These are phyloP conservation scores for Pedicia rivosa DNA, from an alignment of 2,888 invertebrate species.

Conservation along the genomic window DNA sequence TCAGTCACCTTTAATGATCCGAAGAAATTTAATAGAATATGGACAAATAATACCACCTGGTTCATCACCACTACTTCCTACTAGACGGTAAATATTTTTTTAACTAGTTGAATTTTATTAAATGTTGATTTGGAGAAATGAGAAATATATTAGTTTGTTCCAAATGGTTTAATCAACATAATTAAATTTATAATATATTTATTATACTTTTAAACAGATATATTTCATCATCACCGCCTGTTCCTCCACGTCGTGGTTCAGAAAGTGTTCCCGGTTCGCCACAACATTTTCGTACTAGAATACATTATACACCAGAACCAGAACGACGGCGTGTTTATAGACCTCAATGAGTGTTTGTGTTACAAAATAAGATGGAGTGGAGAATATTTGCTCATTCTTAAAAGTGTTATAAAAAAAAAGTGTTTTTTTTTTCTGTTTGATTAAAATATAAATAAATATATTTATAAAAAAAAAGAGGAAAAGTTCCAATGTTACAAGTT, in stretches of 20 bases:
- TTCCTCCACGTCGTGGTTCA: conserved; percentile 39
- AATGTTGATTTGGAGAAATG: too few relatives aligned
- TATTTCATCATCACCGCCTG: conserved; percentile 33
- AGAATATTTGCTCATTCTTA: too few relatives aligned
- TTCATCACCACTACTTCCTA: conserved; percentile 37
- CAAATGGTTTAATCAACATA: conserved; percentile 5
- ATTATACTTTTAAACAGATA: conserved; percentile 23
- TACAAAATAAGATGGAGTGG: conserved; percentile 33
- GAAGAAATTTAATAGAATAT: conserved; percentile 40
- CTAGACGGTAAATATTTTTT: conserved; percentile 32
- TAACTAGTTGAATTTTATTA: not conserved
- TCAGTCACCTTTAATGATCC: conserved; percentile 37
- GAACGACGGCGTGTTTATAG: conserved; percentile 37
- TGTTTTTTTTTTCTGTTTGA: too few relatives aligned
- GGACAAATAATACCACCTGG: conserved; percentile 23
- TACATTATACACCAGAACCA: conserved; percentile 41
- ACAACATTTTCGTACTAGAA: conserved; percentile 44
- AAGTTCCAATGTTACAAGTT: too few relatives aligned
- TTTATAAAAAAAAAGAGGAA: too few relatives aligned
- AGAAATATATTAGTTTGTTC: not conserved
- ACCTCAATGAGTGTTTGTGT: conserved; percentile 30
- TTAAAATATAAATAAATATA: too few relatives aligned
- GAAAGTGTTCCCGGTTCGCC: conserved; percentile 58
- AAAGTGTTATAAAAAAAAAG: too few relatives aligned
- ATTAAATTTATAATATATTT: conserved; percentile 34